Conservation (phyloP, 1,140 invertebrate species). For the Homarus americanus region DNA sequence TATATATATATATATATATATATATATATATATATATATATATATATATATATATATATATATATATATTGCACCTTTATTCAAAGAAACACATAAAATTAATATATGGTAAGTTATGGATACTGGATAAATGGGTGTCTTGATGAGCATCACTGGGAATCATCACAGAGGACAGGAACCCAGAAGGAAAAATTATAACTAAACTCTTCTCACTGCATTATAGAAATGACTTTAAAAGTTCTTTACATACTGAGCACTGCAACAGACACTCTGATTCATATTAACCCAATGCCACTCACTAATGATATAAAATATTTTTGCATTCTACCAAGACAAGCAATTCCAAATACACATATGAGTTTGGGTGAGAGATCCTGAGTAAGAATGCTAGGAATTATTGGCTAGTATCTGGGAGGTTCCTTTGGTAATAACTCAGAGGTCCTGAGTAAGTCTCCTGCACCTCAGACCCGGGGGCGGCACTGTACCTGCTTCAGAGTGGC, state of each 20-base stretch:
- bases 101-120: background rate
- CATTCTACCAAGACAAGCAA: background rate
- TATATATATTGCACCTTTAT: background rate
- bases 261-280: background rate
- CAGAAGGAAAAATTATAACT: background rate
- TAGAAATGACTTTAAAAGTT: background rate
- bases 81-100: background rate
- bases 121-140: background rate
- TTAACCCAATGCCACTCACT: background rate
- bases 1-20: too few relatives aligned
- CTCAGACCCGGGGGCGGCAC: conserved; percentile 51
- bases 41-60: too few relatives aligned
- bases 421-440: conserved; percentile 2
- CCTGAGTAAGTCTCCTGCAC: conserved; percentile 5
- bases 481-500: conserved; percentile 71
- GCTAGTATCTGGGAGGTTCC: background rate
- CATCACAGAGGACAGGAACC: background rate
- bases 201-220: background rate
- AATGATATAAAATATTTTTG: background rate
- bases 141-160: background rate
- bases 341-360: background rate
- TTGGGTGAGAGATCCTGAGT: background rate
- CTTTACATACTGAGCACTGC: background rate
- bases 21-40: too few relatives aligned
- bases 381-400: background rate